Evolutionary conservation across 2,797 vertebrate genomes (phyloP), one percentile per base, ranked within the genome.

Genomic region (Squalus acanthias): DNA sequence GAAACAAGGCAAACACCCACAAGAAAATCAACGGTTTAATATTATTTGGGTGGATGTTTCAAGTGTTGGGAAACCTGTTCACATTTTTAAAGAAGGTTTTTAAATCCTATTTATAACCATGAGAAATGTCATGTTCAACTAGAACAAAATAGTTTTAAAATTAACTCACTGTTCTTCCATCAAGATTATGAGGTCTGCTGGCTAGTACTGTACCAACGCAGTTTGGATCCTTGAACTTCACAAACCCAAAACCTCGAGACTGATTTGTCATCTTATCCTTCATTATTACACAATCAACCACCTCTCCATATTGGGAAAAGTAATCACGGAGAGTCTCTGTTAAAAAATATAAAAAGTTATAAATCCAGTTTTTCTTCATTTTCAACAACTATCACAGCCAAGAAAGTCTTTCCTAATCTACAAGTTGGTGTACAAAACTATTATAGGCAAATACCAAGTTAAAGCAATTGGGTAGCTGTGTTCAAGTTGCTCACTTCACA

Each of bases 221-320:
- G 98, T 99, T 99, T 96, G 99, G 99, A 97, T 99, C 99, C 98
- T 99, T 99, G 97, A 99, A 99, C 98, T 99, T 99, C 97, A 99
- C 99, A 98, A 99, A 99, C 97, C 99, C 99, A 97, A 99, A 99
- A 97, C 99, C 99, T 98, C 99, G 98, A 96, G 99, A 99, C 97
- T 99, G 99, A 98, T 99, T 99, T 98, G 99, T 99, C 91, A 99
- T 99, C 98, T 99, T 99, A 98, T 99, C 99, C 98, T 99, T 99
- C 99, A 99, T 99, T 98, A 99, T 99, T 97, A 99, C 99, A 97
- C 99, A 99, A 98, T 99, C 99, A 96, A 99, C 99, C 39, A 99
- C 99, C 97, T 99, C 99, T 96, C 99, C 99, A 98, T 99, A 99
- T 95, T 99, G 99, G 96, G 99, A 99, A 97, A 99, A 99, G 98